Evolutionary conservation across 2,797 vertebrate species (phyloP), one percentile per base, ranked within the genome.

Genomic region (Spinus olivaceus): DNA sequence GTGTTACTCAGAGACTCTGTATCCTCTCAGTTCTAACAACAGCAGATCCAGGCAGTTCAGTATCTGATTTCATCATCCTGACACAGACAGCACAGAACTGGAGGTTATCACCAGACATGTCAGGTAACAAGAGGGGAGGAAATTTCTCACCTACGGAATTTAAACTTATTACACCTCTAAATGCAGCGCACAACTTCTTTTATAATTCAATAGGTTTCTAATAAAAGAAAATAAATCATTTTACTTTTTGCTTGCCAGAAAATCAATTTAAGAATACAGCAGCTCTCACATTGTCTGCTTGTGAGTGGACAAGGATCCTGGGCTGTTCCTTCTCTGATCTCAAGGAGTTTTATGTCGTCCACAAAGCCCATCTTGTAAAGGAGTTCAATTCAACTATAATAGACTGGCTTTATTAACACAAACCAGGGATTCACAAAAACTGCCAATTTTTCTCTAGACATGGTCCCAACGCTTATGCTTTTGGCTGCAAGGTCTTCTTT

Each of bases 401-500:
- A 89, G 63, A 90, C 54, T 51, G 61, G 9, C 41, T 81, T 92
- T 35, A 9, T 91, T 92, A 88, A 72, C 23, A 57, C 35, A 80
- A 92, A n/a, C 49, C 66, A 85, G 8, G 20, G 27, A 94, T 74
- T 85, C 71, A 78, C 22, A 81, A 54, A 81, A 94, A 5, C n/a
- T 86, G 49, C 42, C 67, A 47, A 0, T 54, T 92, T 91, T 92
- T 73, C 86, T 93, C 50, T 78, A 93, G 60, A 82, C 1, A 2
- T 7, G 27, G 30, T 69, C 87, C 59, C 79, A 92, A 91, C 83
- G n/a, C 79, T 78, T 72, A 81, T 41, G 69, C 35, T 82, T 93
- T 91, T 83, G 81, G 89, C 57, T 92, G 71, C 7, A 89, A 80
- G 41, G 10, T 87, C 74, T 90, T 90, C 46, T 88, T 84, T 74